Evolutionary conservation across 2,113 vertebrate species (phyloP), one percentile per base, ranked within the genome.

Genomic region (Apodemus speciosus): DNA sequence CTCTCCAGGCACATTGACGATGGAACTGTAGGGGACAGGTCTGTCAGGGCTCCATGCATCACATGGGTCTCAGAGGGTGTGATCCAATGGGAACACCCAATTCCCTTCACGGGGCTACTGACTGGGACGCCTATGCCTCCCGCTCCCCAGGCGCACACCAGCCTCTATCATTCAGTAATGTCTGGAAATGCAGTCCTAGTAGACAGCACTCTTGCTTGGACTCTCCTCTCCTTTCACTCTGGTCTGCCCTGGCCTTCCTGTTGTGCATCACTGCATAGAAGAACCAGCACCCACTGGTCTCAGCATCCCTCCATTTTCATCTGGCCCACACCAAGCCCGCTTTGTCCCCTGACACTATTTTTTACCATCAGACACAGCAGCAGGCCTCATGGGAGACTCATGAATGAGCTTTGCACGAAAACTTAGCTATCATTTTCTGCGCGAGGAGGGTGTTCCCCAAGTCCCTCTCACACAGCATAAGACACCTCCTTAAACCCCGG

Each of bases 1-100:
- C 98, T 99, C 99, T 7, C 99, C 99, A 49, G 99, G 99, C 93
- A 99, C 99, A 43, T 99, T 99, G 94, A 99, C 99, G 77, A 99
- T 99, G 92, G 99, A 99, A 97, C 99, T 99, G 91, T 0, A 13
- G 75, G 53, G 46, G 84, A 92, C 0, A 15, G 69, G 15, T 40
- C 8, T 15, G 3, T 94, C 43, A 94, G 88, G 27, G 14, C 32
- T 68, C 30, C 58, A 40, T 21, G 58, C 1, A 27, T 49, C 46
- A 16, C 58, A 27, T 18, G 14, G 73, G 13, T 9, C 60, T 58
- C 30, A 2, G 6, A 2, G 23, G 9, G 25, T 51, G 14, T 30
- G 0, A 6, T 9, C 20, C 53, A 40, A 0, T 2, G 18, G 69
- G 6, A 11, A 72, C 10, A 3, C 1, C n/a, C 8, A 10, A 13